These are phyloP conservation scores for Scortum barcoo DNA, from an alignment of 2,113 vertebrate genomes.

Conservation along the genomic window DNA sequence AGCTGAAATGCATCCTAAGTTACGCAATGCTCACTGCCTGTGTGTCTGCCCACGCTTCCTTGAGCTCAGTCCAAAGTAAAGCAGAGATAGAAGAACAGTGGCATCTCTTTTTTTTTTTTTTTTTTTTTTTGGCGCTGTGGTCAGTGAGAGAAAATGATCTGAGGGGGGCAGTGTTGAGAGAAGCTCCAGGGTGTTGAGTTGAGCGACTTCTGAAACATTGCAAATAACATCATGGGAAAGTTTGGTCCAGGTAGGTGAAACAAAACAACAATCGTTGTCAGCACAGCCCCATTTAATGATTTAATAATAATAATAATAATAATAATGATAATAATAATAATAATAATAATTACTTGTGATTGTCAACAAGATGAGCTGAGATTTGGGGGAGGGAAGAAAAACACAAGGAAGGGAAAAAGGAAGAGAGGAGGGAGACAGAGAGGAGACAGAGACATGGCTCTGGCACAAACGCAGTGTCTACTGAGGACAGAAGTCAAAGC, in stretches of 20 bases:
- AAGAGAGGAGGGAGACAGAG: slow-evolving; percentile 55
- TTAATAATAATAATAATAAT: neutral
- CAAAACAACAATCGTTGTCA: slow-evolving; percentile 27
- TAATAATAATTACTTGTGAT: slow-evolving; percentile 14
- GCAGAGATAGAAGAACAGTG: neutral
- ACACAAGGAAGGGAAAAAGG: slow-evolving; percentile 58
- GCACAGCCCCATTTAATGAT: neutral
- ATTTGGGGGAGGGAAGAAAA: slow-evolving; percentile 45
- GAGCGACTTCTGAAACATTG: slow-evolving; percentile 50
- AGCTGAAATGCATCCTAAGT: slow-evolving; percentile 2
- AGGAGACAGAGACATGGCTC: slow-evolving; percentile 64
- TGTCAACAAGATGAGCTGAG: slow-evolving; percentile 47
- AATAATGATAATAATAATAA: neutral
- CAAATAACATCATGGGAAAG: slow-evolving; percentile 29
- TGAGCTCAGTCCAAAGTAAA: slow-evolving; percentile 36
- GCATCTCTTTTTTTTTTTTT: slow-evolving; percentile 6
- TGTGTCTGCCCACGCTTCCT: slow-evolving; percentile 2
- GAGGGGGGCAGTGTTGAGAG: slow-evolving; percentile 70
- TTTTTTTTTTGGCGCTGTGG: neutral
- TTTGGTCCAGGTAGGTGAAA: slow-evolving; percentile 20
- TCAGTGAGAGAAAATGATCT: slow-evolving; percentile 46
- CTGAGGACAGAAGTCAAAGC: slow-evolving; percentile 74
- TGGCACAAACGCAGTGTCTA: slow-evolving; percentile 64
- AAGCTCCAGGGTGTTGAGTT: slow-evolving; percentile 4
- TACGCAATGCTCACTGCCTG: neutral